phyloP scores from a whole-genome alignment of 2,113 vertebrate species.

The Boleophthalmus pectinirostris region DNA sequence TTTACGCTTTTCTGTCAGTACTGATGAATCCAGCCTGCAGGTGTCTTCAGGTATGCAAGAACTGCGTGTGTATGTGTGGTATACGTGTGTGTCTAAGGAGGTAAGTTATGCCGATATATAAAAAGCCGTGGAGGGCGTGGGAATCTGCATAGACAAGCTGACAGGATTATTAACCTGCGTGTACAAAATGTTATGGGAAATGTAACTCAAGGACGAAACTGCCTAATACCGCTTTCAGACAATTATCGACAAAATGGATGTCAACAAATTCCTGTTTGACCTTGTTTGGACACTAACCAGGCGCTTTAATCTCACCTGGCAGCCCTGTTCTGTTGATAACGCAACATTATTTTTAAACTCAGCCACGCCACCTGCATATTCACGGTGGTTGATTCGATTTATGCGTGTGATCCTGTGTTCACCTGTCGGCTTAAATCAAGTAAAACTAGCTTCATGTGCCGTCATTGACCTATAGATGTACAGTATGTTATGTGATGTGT shows the following conservation, averaged over 20 bases:
- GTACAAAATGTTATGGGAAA: neutral
- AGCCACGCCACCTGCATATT: neutral
- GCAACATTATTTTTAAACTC: slow-evolving; percentile 19
- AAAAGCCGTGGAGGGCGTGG: slow-evolving; percentile 18
- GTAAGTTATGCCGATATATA: slow-evolving; percentile 7
- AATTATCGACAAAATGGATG: slow-evolving; percentile 34
- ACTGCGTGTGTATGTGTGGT: no score
- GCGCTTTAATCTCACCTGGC: slow-evolving; percentile 25
- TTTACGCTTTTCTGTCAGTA: slow-evolving; percentile 21
- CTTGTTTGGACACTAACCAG: slow-evolving; percentile 38
- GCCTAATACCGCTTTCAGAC: slow-evolving; percentile 12
- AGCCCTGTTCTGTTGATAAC: slow-evolving; percentile 20
- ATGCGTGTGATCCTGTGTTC: neutral
- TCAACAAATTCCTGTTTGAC: slow-evolving; percentile 39
- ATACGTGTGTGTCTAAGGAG: no score
- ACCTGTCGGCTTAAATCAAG: slow-evolving; percentile 2
- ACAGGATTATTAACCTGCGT: slow-evolving; percentile 12
- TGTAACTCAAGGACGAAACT: slow-evolving; percentile 20
- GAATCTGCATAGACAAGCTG: slow-evolving; percentile 16
- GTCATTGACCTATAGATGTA: neutral
- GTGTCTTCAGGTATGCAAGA: slow-evolving; percentile 34
- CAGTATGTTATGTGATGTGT: slow-evolving; percentile 32
- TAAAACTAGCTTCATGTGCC: neutral
- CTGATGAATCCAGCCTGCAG: slow-evolving; percentile 30
- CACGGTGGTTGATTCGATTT: neutral